Evolutionary conservation across 2,888 invertebrate species (phyloP), one percentile per base, ranked within the genome.

Genomic region (Zygaena filipendulae): DNA sequence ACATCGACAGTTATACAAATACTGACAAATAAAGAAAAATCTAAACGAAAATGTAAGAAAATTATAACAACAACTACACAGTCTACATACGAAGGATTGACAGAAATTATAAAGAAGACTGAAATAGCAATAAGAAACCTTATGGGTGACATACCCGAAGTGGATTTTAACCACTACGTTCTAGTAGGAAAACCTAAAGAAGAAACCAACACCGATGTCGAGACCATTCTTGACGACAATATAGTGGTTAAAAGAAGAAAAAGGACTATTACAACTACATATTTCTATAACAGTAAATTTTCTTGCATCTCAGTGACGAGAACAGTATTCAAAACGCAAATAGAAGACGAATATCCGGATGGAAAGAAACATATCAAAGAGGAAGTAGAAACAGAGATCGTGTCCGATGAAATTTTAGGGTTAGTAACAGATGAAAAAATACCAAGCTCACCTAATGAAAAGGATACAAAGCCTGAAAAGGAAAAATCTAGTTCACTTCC

Each of bases 261-360:
- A 45, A 69, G 50, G 8, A 69, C 58, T 13, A 49, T 53, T 1
- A 67, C 54, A 2, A 63, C 64, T 2, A 57, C 40, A 3, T 47
- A 48, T 28, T 58, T 69, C 42, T 47, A 53, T 30, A 69, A 52
- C 32, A 39, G 38, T 9, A 67, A 68, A 38, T 20, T 21, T 4
- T 23, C 22, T 10, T 37, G 43, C 23, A 36, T 56, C 1, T 60
- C 54, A 39, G 58, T 68, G 42, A 60, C 51, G 8, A 67, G 69
- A 51, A 69, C 57, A 4, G 67, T 49, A 3, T 47, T 59, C 0
- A 66, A 49, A 42, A 72, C 63, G 3, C 37, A 61, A 2, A 50
- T 53, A 27, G 72, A 71, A 56, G 77, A 80, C 44, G 66, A 66
- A 48, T 52, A 70, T 35, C 69, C 70, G 5, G 72, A 77, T 53